These are phyloP conservation scores for Alfaro cultratus DNA, from an alignment of 2,797 vertebrate genomes.

Conservation along the genomic window DNA sequence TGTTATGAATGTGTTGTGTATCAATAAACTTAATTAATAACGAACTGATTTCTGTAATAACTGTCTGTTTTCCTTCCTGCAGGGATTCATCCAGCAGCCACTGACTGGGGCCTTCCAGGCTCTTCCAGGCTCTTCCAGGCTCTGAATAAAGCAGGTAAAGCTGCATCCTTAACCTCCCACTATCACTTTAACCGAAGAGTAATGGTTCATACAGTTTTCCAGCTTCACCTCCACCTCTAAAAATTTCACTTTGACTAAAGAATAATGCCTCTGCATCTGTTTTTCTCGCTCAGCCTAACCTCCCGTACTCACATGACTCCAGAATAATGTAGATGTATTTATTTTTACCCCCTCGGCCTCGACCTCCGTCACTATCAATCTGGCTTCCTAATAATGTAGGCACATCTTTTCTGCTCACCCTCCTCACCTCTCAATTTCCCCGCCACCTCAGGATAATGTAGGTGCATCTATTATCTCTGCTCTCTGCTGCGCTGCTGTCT, in stretches of 20 bases:
- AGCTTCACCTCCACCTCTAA: slow-evolving; percentile 58
- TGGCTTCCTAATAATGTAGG: slow-evolving; percentile 58
- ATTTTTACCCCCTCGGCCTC: slow-evolving; percentile 15
- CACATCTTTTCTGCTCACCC: slow-evolving; percentile 56
- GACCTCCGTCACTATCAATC: slow-evolving; percentile 51
- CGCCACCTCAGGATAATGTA: slow-evolving; percentile 63
- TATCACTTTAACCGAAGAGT: slow-evolving; percentile 45
- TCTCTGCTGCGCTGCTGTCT: slow-evolving; percentile 31
- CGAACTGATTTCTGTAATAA: neutral
- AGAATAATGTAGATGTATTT: slow-evolving; percentile 63
- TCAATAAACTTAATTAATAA: neutral
- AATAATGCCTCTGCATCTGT: slow-evolving; percentile 55
- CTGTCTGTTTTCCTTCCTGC: neutral
- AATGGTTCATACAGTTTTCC: slow-evolving; percentile 51
- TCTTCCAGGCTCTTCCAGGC: slow-evolving; percentile 7
- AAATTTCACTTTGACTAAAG: slow-evolving; percentile 38
- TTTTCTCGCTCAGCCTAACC: slow-evolving; percentile 41
- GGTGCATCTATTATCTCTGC: slow-evolving; percentile 68
- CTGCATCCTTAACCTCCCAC: slow-evolving; percentile 49
- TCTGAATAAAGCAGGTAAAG: slow-evolving; percentile 44
- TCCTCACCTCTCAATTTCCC: slow-evolving; percentile 61
- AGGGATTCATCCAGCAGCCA: neutral
- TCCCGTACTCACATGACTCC: slow-evolving; percentile 37
- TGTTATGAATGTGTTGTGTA: neutral
- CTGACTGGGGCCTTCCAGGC: neutral